Evolutionary conservation across 2,888 invertebrate species (phyloP), one percentile per base, ranked within the genome.

Genomic region (Plutella xylostella): DNA sequence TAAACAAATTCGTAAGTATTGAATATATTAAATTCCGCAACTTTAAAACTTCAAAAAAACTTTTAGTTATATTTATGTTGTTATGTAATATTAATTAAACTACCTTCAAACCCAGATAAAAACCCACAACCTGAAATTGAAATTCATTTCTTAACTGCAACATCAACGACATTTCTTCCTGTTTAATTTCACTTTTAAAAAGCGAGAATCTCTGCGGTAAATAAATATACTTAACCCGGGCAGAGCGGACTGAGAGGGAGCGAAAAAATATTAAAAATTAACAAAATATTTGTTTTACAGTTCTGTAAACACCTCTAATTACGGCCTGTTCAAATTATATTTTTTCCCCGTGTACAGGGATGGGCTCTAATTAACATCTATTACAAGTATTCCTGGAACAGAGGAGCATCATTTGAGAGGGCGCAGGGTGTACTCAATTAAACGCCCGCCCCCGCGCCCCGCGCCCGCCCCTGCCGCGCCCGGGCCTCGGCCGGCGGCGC

Each of bases 241-340:
- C 73, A 9, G 72, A n/a, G 72, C 71, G 64, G 59, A 61, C 62
- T 61, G 49, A 58, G 63, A 60, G 63, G 68, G 60, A 66, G 68
- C 68, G 71, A 72, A 77, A 77, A 50, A 76, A 75, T 73, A 72
- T 77, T 72, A 67, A 80, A 79, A 79, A 76, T 79, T 77, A 75
- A 71, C 72, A 73, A 83, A 83, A 83, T 82, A 83, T 82, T 82
- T 82, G 76, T 78, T 75, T 77, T 69, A 76, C 79, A 74, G 73
- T 77, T 77, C 72, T 74, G 79, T 75, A 79, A 83, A 83, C 82
- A 80, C 77, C 75, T 83, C 76, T 83, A 80, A 82, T 83, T 82
- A 80, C 80, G 78, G 72, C 74, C 72, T 76, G 79, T 77, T 77
- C 76, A 77, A 80, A 80, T 82, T 79, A 79, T 79, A 72, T 72